These are phyloP conservation scores for Copsychus sechellarum DNA, from an alignment of 2,113 vertebrate species.

Conservation along the genomic window DNA sequence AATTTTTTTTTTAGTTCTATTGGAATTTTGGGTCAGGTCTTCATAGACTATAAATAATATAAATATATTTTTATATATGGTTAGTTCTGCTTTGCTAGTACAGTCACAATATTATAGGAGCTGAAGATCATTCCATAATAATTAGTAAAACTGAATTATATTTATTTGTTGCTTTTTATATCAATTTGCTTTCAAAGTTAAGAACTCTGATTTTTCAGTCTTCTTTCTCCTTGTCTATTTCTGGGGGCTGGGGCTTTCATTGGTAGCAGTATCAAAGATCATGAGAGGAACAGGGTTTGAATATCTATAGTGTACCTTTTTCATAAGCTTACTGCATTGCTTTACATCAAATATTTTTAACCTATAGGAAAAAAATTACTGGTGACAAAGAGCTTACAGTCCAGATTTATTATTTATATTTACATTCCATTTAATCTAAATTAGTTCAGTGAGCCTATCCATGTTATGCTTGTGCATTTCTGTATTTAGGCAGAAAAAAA, in stretches of 20 bases:
- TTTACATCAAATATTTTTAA: not conserved
- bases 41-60: not conserved
- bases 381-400: not conserved
- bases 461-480: not conserved
- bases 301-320: not conserved
- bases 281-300: not conserved
- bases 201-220: not conserved
- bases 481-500: not conserved
- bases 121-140: not conserved
- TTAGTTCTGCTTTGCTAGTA: not conserved
- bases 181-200: not conserved
- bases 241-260: not conserved
- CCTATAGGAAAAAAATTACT: not conserved
- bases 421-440: not conserved
- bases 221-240: not conserved
- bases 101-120: not conserved
- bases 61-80: not conserved
- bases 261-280: not conserved
- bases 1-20: not conserved
- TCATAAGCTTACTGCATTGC: not conserved
- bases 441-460: not conserved
- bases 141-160: not conserved
- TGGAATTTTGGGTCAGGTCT: not conserved
- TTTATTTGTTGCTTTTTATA: not conserved
- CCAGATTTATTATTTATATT: not conserved